Evolutionary conservation across 2,888 invertebrate genomes (phyloP).

Genomic region (Archips crataeganus): DNA sequence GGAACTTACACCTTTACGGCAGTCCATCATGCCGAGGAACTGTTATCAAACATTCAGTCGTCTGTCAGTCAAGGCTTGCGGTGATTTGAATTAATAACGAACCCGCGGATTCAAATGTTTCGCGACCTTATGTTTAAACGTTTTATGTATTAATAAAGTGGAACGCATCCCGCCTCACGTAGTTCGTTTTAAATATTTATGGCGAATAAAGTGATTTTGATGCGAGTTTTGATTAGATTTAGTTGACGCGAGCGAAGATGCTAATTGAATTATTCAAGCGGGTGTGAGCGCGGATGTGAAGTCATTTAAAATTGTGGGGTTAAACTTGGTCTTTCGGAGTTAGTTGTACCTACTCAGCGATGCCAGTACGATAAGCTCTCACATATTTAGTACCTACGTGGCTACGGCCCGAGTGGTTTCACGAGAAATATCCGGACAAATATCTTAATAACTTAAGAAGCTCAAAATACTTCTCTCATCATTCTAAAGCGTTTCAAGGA

Average conservation of each 20-base stretch:
- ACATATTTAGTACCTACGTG: slow-evolving; percentile 46
- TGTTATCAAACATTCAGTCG: slow-evolving; percentile 36
- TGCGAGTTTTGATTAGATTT: slow-evolving; percentile 70
- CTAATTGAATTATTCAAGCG: slow-evolving; percentile 71
- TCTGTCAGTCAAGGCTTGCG: slow-evolving; percentile 30
- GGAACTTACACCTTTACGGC: slow-evolving; percentile 9
- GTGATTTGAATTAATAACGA: slow-evolving; percentile 31
- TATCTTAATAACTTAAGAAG: slow-evolving; percentile 21
- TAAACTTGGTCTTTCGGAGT: slow-evolving; percentile 61
- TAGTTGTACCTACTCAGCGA: slow-evolving; percentile 45
- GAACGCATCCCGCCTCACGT: slow-evolving; percentile 28
- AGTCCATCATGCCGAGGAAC: slow-evolving; percentile 12
- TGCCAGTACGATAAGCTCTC: slow-evolving; percentile 50
- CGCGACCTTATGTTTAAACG: slow-evolving; percentile 8
- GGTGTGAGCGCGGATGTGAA: slow-evolving; percentile 52
- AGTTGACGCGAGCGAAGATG: slow-evolving; percentile 56
- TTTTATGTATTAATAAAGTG: background rate
- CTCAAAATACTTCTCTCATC: background rate
- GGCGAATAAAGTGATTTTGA: slow-evolving; percentile 57
- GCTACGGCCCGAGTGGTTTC: slow-evolving; percentile 9
- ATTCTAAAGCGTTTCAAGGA: background rate
- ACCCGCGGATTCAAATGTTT: slow-evolving; percentile 16
- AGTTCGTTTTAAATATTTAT: slow-evolving; percentile 36
- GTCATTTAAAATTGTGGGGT: slow-evolving; percentile 65
- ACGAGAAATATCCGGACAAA: background rate